Evolutionary conservation across 2,113 vertebrate species (phyloP).

Genomic region (Psephotus haematonotus): DNA sequence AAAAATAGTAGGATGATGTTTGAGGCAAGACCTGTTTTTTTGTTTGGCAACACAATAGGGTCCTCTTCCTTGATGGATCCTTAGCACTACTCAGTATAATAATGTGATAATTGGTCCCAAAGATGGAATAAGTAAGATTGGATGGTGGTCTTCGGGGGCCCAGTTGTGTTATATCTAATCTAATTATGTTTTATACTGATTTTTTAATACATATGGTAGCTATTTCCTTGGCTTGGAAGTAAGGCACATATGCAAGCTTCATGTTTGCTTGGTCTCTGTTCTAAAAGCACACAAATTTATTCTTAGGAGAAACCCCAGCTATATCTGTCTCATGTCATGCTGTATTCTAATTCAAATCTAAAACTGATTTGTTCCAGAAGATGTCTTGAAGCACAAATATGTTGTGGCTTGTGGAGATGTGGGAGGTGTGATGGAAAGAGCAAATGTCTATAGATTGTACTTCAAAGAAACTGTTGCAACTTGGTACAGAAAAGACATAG

Average conservation of each 20-base stretch:
- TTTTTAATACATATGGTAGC: slow-evolving; percentile 58
- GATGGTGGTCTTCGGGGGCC: slow-evolving; percentile 31
- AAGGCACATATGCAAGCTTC: neutral
- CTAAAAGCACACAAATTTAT: slow-evolving; percentile 19
- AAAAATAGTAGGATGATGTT: neutral
- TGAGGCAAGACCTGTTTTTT: slow-evolving; percentile 3
- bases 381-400: slow-evolving; percentile 58
- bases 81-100: neutral
- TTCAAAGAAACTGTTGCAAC: slow-evolving; percentile 31
- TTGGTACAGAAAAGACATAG: slow-evolving; percentile 51
- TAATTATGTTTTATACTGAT: slow-evolving; percentile 41
- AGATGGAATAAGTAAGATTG: slow-evolving; percentile 27
- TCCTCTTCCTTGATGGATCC: slow-evolving; percentile 4
- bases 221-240: slow-evolving; percentile 34
- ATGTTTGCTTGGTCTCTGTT: slow-evolving; percentile 27
- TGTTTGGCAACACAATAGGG: neutral
- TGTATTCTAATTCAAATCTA: slow-evolving; percentile 36
- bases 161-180: slow-evolving; percentile 44
- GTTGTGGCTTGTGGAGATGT: slow-evolving; percentile 59
- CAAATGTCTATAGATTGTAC: slow-evolving; percentile 54
- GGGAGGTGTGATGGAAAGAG: slow-evolving; percentile 65
- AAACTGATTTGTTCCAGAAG: slow-evolving; percentile 64
- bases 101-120: slow-evolving; percentile 38
- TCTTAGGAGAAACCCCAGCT: slow-evolving; percentile 15
- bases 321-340: slow-evolving; percentile 57